Conservation (phyloP, 2,888 invertebrate genomes). For the Galeopsomyia nigrocyanea region DNA sequence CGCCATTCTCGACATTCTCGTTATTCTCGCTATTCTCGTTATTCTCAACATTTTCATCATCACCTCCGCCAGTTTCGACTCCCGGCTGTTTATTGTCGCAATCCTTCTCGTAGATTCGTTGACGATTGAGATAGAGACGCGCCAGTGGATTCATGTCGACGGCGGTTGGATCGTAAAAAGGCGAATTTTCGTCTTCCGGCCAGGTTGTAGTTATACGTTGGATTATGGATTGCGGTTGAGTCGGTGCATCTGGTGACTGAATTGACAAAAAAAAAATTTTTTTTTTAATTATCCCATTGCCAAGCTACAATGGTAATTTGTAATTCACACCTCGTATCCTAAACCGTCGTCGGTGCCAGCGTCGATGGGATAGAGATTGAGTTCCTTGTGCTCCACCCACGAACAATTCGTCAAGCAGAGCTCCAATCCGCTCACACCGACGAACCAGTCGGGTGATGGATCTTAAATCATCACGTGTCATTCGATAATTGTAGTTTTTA, state of each 20-base stretch:
- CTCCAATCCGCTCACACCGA: conserved; percentile 90
- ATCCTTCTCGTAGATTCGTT: conserved; percentile 79
- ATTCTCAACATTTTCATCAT: neutral
- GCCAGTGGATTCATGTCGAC: conserved; percentile 87
- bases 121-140: conserved; percentile 81
- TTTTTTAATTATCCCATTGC: too few species aligned
- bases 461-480: conserved; percentile 70
- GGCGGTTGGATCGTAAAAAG: conserved; percentile 84
- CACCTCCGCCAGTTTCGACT: conserved; percentile 51
- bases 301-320: too few species aligned
- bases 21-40: neutral
- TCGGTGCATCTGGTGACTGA: conserved; percentile 81
- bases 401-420: conserved; percentile 91
- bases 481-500: neutral
- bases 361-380: conserved; percentile 95
- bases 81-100: conserved; percentile 77
- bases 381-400: conserved; percentile 86
- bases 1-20: neutral
- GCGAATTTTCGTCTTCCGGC: conserved; percentile 92
- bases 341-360: conserved; percentile 96
- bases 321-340: conserved; percentile 82
- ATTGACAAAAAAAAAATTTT: neutral
- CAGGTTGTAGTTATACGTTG: conserved; percentile 90
- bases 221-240: conserved; percentile 86
- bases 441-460: conserved; percentile 98